These are phyloP conservation scores for Seira ritae DNA, from an alignment of 2,888 invertebrate genomes.

Conservation along the genomic window DNA sequence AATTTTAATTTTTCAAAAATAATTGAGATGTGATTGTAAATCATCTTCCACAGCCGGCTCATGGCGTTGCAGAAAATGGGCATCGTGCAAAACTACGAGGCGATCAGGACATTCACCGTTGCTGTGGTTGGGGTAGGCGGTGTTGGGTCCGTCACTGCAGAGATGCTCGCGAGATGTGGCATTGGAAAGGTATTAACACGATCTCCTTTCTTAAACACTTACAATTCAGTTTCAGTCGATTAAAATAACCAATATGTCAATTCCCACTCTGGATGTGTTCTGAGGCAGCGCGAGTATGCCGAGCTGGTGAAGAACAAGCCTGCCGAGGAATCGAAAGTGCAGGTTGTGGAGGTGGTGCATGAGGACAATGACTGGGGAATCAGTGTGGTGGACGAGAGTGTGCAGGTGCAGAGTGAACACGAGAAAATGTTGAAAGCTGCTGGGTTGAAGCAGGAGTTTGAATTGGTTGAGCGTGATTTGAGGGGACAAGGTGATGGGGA, in stretches of 20 bases:
- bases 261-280: constrained; percentile 85
- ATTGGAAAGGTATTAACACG: constrained; percentile 94
- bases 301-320: constrained; percentile 80
- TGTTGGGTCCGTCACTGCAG: constrained; percentile 99
- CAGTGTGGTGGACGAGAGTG: constrained; percentile 84
- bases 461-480: constrained; percentile 47
- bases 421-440: constrained; percentile 75
- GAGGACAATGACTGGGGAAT: constrained; percentile 94
- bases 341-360: constrained; percentile 83
- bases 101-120: constrained; percentile 90
- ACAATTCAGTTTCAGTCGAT: too few species aligned
- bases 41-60: constrained; percentile 84
- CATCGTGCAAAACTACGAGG: constrained; percentile 98
- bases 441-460: constrained; percentile 81
- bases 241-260: too few species aligned
- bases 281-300: constrained; percentile 82
- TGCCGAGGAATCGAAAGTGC: constrained; percentile 76
- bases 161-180: constrained; percentile 99
- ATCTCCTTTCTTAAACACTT: too few species aligned
- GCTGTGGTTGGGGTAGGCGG: constrained; percentile 98
- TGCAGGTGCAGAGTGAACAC: constrained; percentile 73
- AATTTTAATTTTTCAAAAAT: constrained; percentile 26
- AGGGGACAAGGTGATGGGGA: constrained; percentile 9
- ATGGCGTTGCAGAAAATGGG: constrained; percentile 99
- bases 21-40: constrained; percentile 16